Evolutionary conservation across 2,888 invertebrate species (phyloP), one percentile per base, ranked within the genome.

Genomic region (Lacanobia wlatinum): DNA sequence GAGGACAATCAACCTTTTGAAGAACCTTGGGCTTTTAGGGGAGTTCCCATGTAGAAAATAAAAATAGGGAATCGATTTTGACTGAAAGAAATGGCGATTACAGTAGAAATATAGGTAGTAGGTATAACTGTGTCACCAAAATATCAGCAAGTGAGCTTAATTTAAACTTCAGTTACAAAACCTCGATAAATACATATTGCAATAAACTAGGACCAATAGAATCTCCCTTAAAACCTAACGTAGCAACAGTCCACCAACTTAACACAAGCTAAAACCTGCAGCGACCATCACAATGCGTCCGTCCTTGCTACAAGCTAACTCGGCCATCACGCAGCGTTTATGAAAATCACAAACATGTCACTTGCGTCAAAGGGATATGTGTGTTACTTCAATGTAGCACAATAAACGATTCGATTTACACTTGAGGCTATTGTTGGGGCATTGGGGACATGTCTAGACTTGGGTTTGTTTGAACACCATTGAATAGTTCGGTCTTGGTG

Each of bases 281-380:
- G 56, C 50, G 64, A 76, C 46, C 73, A 59, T 48, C 70, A 73
- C 66, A 76, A 74, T 79, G 78, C 68, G 64, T 5, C 28, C 65
- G 80, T 72, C 83, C 83, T 82, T 71, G 78, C 60, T 53, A 21
- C 18, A 50, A 63, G 65, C 82, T 63, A 87, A 87, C 87, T 53
- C 70, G 70, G 50, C 61, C 52, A 75, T 83, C 86, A 86, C 87
- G 87, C 79, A 23, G 68, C 61, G 60, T 71, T 80, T 79, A 87
- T 87, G 76, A 84, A 65, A 71, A 79, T 71, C 67, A 73, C 87
- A 87, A 86, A 87, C 73, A 87, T 53, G 23, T 53, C 60, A n/a
- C n/a, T 80, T 80, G 82, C 81, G 80, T 81, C 81, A 84, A 80
- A 70, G 80, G 76, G 58, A 55, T 73, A 73, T 73, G 43, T 65